Percentiles rank a stretch among this genome's conserved stretches.
Evolutionary conservation across 2,113 vertebrate species (phyloP).

Genomic region (Nycticorax nycticorax): DNA sequence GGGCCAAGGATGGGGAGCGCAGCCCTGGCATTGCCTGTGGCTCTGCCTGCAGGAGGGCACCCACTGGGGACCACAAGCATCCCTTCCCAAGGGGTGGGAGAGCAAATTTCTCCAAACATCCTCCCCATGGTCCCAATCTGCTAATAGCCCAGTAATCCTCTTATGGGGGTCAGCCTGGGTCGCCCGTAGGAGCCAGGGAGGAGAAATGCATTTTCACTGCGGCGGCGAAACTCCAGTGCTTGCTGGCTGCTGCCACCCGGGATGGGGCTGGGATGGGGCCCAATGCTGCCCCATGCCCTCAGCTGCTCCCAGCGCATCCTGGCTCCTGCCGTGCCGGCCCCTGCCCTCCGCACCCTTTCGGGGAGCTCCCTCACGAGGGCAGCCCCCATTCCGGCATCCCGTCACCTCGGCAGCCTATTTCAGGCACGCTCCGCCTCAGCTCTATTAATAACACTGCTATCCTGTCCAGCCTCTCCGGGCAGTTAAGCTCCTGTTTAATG

Average conservation of each 20-base stretch:
- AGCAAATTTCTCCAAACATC: conserved; percentile 22
- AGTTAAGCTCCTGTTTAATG: not conserved
- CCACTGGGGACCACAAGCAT: accelerated
- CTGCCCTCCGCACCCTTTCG: accelerated
- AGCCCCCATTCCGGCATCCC: not conserved
- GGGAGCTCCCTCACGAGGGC: not conserved
- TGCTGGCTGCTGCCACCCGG: not conserved
- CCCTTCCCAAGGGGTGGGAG: not conserved
- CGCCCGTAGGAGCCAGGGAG: not conserved
- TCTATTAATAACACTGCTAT: not conserved
- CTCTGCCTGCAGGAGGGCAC: not conserved
- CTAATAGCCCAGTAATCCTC: conserved; percentile 59
- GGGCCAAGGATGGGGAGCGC: not conserved
- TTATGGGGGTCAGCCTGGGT: conserved; percentile 29
- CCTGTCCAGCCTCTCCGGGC: not conserved
- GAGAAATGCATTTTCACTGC: not conserved
- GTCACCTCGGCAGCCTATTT: not conserved
- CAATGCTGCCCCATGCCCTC: accelerated
- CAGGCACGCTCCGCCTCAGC: accelerated
- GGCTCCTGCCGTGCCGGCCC: not conserved
- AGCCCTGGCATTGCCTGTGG: not conserved
- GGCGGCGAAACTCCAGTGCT: accelerated
- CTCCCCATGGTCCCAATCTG: not conserved
- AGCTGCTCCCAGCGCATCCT: not conserved
- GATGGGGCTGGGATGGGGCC: accelerated